Conservation (phyloP, 2,113 vertebrate species). For the Macquaria australasica region DNA sequence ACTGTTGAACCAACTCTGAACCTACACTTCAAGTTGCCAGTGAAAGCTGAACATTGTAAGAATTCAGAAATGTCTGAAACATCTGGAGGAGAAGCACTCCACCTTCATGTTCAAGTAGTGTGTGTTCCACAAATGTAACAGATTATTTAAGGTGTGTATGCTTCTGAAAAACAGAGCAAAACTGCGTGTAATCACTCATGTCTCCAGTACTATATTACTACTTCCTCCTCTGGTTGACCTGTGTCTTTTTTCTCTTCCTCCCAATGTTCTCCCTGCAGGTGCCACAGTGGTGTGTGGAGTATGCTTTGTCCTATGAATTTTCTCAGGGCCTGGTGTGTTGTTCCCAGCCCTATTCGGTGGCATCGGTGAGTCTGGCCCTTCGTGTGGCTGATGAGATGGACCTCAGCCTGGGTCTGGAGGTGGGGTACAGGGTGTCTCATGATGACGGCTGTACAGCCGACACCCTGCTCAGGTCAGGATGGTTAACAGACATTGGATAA, state of each 20-base stretch:
- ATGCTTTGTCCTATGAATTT: conserved; percentile 89
- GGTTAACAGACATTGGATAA: neutral
- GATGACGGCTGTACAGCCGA: conserved; percentile 93
- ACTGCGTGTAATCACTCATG: neutral
- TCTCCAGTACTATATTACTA: neutral
- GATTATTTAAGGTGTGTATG: neutral
- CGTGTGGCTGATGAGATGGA: conserved; percentile 98
- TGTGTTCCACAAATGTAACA: neutral
- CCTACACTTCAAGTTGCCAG: neutral
- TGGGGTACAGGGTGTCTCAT: conserved; percentile 93
- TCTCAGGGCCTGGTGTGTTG: conserved; percentile 90
- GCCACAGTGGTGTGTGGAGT: conserved; percentile 96
- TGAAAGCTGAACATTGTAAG: neutral
- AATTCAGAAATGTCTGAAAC: neutral
- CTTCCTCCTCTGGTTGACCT: neutral
- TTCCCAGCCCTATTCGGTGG: conserved; percentile 90
- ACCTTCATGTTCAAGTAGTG: neutral
- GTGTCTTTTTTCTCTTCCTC: accelerated
- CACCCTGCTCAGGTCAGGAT: conserved; percentile 92
- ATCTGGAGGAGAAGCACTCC: neutral
- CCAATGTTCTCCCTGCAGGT: conserved; percentile 83
- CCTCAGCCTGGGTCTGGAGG: conserved; percentile 94
- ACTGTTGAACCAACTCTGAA: neutral
- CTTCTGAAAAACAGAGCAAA: neutral
- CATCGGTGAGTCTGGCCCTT: conserved; percentile 91